These are phyloP conservation scores for Ailurus styani DNA, from an alignment of 2,113 vertebrate genomes.

Conservation along the genomic window DNA sequence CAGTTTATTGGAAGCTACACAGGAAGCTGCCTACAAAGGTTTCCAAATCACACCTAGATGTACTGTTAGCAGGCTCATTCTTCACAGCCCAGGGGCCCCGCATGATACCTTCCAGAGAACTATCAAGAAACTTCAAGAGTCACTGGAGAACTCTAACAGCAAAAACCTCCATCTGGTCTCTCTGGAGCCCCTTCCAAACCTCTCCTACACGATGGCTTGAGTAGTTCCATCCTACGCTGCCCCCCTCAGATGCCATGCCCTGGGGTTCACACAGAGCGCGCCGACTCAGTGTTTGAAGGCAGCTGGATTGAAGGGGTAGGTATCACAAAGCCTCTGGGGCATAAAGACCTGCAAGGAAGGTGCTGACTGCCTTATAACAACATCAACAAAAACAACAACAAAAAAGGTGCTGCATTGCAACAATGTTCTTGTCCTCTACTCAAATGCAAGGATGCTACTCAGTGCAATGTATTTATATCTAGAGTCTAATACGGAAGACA, in stretches of 20 bases:
- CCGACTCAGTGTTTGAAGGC: not conserved
- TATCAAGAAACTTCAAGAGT: too few species aligned
- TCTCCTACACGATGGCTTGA: not conserved
- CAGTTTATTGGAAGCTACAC: not conserved
- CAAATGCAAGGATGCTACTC: not conserved
- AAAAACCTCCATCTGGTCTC: not conserved
- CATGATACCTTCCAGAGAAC: not conserved
- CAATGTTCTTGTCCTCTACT: too few species aligned
- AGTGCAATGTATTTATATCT: not conserved
- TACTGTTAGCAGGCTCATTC: not conserved
- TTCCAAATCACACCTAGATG: not conserved
- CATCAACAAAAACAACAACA: too few species aligned
- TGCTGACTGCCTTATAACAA: not conserved
- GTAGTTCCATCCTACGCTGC: not conserved
- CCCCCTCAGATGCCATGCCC: fast-evolving
- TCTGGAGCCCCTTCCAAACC: not conserved
- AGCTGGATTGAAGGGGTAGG: not conserved
- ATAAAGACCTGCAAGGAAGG: not conserved
- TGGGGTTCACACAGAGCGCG: not conserved
- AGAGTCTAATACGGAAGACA: not conserved
- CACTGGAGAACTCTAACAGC: not conserved
- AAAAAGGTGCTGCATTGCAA: fast-evolving
- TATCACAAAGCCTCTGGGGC: too few species aligned
- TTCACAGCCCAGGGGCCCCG: not conserved
- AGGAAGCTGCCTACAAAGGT: not conserved